Percentiles rank a stretch among this genome's conserved stretches.
Evolutionary conservation across 2,797 vertebrate species (phyloP).

Genomic region (Lycodopsis pacificus): DNA sequence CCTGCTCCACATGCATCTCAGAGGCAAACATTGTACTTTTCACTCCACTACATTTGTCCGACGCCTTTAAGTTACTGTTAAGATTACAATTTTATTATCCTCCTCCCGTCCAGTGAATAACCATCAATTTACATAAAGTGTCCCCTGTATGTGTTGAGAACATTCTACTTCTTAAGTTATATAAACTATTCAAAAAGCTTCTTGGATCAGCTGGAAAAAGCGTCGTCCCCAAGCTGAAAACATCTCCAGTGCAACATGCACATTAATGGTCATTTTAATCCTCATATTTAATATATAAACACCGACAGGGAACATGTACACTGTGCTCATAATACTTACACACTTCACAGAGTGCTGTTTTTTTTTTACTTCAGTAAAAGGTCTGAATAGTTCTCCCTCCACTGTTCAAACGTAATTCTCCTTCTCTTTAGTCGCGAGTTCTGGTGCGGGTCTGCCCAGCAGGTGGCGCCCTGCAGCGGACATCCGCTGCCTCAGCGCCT

Average conservation of each 20-base stretch:
- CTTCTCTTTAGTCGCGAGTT: background rate
- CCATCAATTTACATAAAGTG: too few relatives aligned
- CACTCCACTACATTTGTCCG: background rate
- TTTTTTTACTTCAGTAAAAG: background rate
- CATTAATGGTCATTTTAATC: background rate
- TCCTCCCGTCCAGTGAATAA: background rate
- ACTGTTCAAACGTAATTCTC: background rate
- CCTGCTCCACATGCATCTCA: background rate
- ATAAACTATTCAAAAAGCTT: background rate
- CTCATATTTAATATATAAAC: too few relatives aligned
- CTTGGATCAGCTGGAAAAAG: background rate
- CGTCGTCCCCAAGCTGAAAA: background rate
- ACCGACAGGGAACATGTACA: too few relatives aligned
- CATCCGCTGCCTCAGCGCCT: background rate
- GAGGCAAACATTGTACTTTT: background rate
- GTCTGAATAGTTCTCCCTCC: background rate
- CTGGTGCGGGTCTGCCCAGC: conserved; percentile 33
- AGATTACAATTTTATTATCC: background rate
- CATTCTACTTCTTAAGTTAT: too few relatives aligned
- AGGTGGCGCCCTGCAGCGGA: conserved; percentile 64
- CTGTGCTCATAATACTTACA: background rate
- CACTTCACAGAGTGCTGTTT: too few relatives aligned
- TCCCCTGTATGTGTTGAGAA: background rate
- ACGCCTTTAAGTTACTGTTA: background rate
- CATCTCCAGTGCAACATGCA: background rate